Conservation (phyloP, 2,888 invertebrate genomes). For the Ormyrus labotus region DNA sequence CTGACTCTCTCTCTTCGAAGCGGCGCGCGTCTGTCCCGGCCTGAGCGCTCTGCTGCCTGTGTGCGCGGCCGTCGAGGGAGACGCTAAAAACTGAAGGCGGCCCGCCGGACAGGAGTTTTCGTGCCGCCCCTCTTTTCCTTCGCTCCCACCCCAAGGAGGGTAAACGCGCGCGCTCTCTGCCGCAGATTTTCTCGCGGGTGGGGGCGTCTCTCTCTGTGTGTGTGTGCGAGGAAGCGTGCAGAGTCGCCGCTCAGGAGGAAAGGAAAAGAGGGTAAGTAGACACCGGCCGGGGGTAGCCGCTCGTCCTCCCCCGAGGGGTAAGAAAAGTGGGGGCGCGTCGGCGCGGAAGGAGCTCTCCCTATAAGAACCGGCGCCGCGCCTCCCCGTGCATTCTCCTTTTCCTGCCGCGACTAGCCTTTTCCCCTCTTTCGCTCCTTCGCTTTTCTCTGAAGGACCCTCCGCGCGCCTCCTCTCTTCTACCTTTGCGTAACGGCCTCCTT, state of each 20-base stretch:
- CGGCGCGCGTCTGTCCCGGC: background rate
- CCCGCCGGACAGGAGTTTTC: conserved; percentile 56
- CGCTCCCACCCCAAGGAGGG: conserved; percentile 23
- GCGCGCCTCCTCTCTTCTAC: background rate
- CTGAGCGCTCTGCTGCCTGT: too few species aligned
- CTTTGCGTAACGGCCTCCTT: background rate
- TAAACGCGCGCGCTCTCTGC: conserved; percentile 1
- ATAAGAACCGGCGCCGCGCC: conserved; percentile 59
- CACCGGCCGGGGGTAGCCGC: conserved; percentile 11
- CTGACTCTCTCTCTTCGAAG: background rate
- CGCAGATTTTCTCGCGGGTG: conserved; percentile 7
- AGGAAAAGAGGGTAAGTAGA: conserved; percentile 40
- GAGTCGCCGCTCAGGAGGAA: background rate
- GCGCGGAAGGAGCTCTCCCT: conserved; percentile 63
- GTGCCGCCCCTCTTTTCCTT: conserved; percentile 51
- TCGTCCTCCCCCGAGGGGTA: conserved; percentile 43
- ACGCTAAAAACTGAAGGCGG: conserved; percentile 61
- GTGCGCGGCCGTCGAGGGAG: background rate
- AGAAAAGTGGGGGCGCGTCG: conserved; percentile 56
- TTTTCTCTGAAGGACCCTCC: background rate
- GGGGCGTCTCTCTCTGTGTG: conserved; percentile 3
- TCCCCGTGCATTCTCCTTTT: conserved; percentile 52
- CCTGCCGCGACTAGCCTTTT: conserved; percentile 46
- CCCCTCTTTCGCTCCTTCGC: conserved; percentile 30
- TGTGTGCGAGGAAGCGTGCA: background rate